Base-by-base conservation (phyloP, 2,113 vertebrate genomes). In the Ciconia stormi region DNA sequence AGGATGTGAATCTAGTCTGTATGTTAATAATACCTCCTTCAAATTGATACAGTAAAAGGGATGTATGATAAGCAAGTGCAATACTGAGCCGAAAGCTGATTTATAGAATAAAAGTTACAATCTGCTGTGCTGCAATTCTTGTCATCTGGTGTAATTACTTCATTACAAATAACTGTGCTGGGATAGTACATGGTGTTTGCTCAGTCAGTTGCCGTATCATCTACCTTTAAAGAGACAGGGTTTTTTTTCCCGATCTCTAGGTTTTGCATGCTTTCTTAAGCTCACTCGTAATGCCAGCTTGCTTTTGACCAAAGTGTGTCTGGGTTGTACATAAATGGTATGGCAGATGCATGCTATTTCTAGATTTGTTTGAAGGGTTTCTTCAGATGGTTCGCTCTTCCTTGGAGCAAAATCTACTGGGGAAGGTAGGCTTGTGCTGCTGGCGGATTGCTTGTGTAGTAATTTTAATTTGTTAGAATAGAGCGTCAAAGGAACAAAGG, bases 401-500 rank as follows among this genome's bases (percentile, higher is more conserved):
- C 44, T 87, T 92, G 78, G 76, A 84, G 79, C 72, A 89, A 44
- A 30, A 78, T 38, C 76, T 89, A 3, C 26, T 26, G 86, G 76
- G 80, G 90, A 73, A 90, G 93, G 90, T 88, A 46, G 67, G 71
- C 52, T 72, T 6, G 42, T 80, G 90, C 82, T 94, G 82, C 38
- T 23, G 40, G 80, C 93, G 89, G 63, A 44, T 89, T 58, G 76
- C 88, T 69, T 59, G n/a, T 50, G 47, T 38, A 55, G 80, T 42
- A 47, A 21, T 58, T 86, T 59, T 67, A 66, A 77, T 83, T 71
- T 81, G 80, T 83, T 74, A 70, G 76, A 73, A 53, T 5, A 40
- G 82, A 93, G 86, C 11, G 2, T 80, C 77, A 56, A 50, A 90
- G 83, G 89, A 95, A 91, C 92, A 93, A 95, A 96, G 86, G 90